Evolutionary conservation across 1,140 invertebrate species (phyloP), one percentile per base, ranked within the genome.

Genomic region (Yoshiicerus persimilis): DNA sequence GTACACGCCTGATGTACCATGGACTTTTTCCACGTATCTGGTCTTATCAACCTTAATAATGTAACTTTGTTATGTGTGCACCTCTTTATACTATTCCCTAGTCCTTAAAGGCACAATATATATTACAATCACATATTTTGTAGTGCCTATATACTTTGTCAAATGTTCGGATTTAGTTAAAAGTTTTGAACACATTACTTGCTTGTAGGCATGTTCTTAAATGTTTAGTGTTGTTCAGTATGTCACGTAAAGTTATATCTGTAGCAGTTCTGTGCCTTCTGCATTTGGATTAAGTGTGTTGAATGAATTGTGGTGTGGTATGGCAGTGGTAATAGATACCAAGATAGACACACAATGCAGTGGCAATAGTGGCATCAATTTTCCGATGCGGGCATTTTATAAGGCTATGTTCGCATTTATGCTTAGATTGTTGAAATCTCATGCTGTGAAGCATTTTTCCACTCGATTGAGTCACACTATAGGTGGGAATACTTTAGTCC

Each of bases 361-460:
- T n/a, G 47, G 41, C 41, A 47, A 47, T 47, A 47, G n/a, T 47
- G 41, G 47, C 20, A n/a, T n/a, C 47, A 56, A 41, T 4, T 56
- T 56, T 56, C 20, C 47, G 47, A 56, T 20, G 1, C 47, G 47
- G 47, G 20, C 25, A 70, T 70, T 70, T 70, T 30, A 70, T 70
- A 70, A 70, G 64, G 64, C 13, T 30, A 70, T 70, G 39, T 64
- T 16, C 27, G 27, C 27, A 36, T 80, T 80, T 80, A 20, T 36
- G 32, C 9, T 34, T 34, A 32, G 75, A 80, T 80, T 38, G 75
- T 36, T 80, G 75, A 80, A 56, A 80, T 80, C 75, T 80, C 75
- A 80, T 38, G 75, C 38, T 87, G 87, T 23, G 87, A 87, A 84
- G 75, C 87, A 84, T 39, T 87, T 87, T 87, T 87, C 87, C 77